Percentiles rank a stretch among this genome's conserved stretches.
Conservation (phyloP, 2,797 vertebrate species). For the Saxicola maurus region DNA sequence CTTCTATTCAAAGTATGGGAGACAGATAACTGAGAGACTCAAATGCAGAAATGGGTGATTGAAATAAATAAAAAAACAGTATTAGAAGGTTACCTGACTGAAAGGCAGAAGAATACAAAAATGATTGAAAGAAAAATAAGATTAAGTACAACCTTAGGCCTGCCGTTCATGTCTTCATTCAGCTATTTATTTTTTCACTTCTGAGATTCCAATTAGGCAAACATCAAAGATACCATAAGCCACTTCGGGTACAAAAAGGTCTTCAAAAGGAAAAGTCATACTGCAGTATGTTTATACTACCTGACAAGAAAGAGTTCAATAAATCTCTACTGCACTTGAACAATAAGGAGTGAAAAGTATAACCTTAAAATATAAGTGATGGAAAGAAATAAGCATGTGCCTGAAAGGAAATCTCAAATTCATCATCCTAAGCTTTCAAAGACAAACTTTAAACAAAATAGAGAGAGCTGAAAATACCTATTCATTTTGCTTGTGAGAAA, state of each 20-base stretch:
- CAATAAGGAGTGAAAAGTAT: slow-evolving; percentile 1
- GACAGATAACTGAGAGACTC: background rate
- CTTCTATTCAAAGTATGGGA: background rate
- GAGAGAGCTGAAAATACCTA: slow-evolving; percentile 46
- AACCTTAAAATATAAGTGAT: slow-evolving; percentile 39
- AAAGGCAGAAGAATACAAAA: background rate
- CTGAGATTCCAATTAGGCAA: slow-evolving; percentile 25
- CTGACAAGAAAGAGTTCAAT: slow-evolving; percentile 13
- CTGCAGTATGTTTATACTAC: background rate
- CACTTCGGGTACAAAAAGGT: background rate
- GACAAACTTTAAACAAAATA: slow-evolving; percentile 48
- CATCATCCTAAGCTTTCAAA: slow-evolving; percentile 42
- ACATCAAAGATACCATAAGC: slow-evolving; percentile 15
- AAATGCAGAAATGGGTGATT: background rate
- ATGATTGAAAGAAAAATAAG: background rate
- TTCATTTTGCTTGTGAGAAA: slow-evolving; percentile 53
- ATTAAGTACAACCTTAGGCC: background rate
- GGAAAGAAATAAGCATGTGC: background rate
- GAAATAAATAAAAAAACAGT: background rate
- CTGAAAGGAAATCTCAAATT: slow-evolving; percentile 35
- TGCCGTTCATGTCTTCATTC: background rate
- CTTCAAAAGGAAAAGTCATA: slow-evolving; percentile 33
- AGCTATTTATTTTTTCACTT: slow-evolving; percentile 7
- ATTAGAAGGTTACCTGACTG: background rate
- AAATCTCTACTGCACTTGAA: background rate